A percentile compares a stretch with the other conserved stretches of the same genome.
Conservation (phyloP, 2,113 vertebrate species). For the Dipodomys stephensi region DNA sequence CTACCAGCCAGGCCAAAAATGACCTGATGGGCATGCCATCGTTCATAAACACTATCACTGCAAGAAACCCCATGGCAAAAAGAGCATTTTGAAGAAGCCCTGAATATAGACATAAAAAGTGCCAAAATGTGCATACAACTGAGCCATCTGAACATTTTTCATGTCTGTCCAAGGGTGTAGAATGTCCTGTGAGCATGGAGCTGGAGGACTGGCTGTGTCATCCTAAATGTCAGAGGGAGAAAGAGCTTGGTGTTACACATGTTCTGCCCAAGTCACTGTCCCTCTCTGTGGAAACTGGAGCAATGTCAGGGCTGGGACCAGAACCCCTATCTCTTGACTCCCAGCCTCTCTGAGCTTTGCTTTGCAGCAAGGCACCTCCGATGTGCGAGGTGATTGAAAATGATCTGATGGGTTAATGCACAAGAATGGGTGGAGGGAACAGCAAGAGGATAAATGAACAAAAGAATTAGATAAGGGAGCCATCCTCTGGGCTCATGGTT, state of each 20-base stretch:
- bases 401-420: background rate
- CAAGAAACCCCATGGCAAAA: background rate
- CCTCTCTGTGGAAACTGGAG: background rate
- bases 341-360: background rate
- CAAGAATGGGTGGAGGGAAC: background rate
- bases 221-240: background rate
- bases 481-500: background rate
- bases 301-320: background rate
- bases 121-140: background rate
- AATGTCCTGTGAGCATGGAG: background rate
- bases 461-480: background rate
- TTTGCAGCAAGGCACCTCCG: background rate
- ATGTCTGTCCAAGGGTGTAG: background rate
- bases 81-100: constrained; percentile 33
- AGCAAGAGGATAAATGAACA: background rate
- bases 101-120: constrained; percentile 44
- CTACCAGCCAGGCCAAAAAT: background rate
- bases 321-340: background rate
- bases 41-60: constrained; percentile 27
- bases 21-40: background rate
- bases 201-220: background rate
- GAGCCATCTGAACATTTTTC: background rate
- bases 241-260: background rate
- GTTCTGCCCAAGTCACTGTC: background rate
- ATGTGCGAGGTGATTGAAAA: background rate